Evolutionary conservation across 2,888 invertebrate genomes (phyloP).

Genomic region (Lithophane semibrunnea): DNA sequence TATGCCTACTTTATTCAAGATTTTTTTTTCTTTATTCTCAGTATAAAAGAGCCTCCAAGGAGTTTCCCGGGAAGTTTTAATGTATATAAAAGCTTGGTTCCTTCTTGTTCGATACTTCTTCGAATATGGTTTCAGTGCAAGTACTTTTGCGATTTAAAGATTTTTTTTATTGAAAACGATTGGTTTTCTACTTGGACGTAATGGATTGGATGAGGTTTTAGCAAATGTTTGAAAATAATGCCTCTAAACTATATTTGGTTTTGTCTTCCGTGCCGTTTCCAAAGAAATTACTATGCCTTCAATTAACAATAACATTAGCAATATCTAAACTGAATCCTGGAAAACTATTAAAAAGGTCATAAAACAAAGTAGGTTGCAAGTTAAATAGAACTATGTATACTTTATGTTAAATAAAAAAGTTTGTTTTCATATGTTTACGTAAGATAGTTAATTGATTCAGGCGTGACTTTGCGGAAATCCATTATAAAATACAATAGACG

Average conservation of each 20-base stretch:
- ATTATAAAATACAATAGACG: too few species aligned
- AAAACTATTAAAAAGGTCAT: neutral
- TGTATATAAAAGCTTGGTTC: conserved; percentile 78
- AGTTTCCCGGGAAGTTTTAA: conserved; percentile 75
- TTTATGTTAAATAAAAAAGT: neutral
- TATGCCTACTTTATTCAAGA: conserved; percentile 62
- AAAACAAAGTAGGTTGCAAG: neutral
- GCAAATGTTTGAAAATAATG: neutral
- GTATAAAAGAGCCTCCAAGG: conserved; percentile 57
- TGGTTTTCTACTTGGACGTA: conserved; percentile 18
- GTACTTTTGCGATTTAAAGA: conserved; percentile 59
- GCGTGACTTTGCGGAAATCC: too few species aligned
- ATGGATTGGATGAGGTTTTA: neutral
- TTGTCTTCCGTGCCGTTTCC: neutral
- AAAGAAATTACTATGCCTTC: neutral
- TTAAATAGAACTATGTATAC: neutral
- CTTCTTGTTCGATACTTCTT: conserved; percentile 68
- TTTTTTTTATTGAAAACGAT: conserved; percentile 42
- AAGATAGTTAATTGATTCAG: too few species aligned
- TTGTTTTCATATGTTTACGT: neutral
- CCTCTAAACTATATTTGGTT: neutral
- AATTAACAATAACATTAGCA: neutral
- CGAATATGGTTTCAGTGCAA: conserved; percentile 63
- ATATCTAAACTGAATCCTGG: neutral
- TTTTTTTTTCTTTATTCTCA: conserved; percentile 58